phyloP scores from a whole-genome alignment of 1,140 invertebrate genomes.

The Limonius californicus region DNA sequence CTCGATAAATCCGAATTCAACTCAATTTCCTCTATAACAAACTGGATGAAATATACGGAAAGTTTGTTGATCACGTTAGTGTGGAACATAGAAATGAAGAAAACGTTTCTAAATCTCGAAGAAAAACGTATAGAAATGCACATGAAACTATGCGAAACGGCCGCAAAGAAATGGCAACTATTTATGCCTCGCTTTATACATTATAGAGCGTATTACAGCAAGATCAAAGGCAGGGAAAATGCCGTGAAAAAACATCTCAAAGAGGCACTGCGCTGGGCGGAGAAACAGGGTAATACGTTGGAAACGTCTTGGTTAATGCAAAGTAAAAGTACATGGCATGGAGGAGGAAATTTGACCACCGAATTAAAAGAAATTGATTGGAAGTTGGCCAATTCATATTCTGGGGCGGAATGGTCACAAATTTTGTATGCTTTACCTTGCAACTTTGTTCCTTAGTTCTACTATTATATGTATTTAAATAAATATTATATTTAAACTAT shows the following conservation, averaged over 20 bases:
- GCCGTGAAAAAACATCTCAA: constrained; percentile 19
- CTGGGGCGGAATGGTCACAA: constrained; percentile 22
- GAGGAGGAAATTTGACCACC: constrained; percentile 19
- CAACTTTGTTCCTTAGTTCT: no score
- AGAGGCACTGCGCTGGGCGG: constrained; percentile 13
- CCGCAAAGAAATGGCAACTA: constrained; percentile 21
- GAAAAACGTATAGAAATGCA: constrained; percentile 31
- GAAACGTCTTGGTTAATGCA: constrained; percentile 21
- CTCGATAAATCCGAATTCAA: neutral
- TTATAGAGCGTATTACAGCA: constrained; percentile 24
- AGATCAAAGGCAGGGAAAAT: constrained; percentile 16
- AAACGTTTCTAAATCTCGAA: constrained; percentile 9
- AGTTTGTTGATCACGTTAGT: constrained; percentile 14
- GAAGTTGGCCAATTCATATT: constrained; percentile 21
- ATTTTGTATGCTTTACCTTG: constrained; percentile 24
- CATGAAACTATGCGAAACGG: constrained; percentile 24
- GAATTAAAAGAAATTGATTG: constrained; percentile 20
- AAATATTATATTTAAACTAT: no score
- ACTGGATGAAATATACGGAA: constrained; percentile 18
- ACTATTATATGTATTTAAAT: no score
- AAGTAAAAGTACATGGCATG: constrained; percentile 21
- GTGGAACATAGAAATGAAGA: constrained; percentile 19
- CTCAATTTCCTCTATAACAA: constrained; percentile 9
- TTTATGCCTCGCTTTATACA: constrained; percentile 25
- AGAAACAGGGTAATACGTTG: constrained; percentile 16